Base-by-base conservation (phyloP, 2,888 invertebrate genomes). In the Hyposoter dolosus region DNA sequence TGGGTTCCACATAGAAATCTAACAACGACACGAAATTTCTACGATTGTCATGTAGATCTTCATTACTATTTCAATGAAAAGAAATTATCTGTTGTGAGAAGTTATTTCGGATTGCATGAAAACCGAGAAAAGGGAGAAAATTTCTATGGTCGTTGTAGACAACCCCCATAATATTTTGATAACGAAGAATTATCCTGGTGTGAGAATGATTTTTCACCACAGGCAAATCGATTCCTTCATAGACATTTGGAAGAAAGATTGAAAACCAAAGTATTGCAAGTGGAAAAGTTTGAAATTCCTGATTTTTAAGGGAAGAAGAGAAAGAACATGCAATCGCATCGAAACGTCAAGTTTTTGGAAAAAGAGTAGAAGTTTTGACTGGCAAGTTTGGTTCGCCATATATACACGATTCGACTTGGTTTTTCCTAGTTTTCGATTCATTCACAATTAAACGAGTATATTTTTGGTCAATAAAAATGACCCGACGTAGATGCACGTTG, bases 381-480 rank as follows among this genome's bases (percentile, higher is more conserved):
- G 23, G 10, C 12, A 23, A 43, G 23, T 45, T 69, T 69, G 12
- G 2, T 69, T 45, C 15, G 23, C 23, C 15, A n/a, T n/a, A 63
- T 69, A 7, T 45, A 5, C 68, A 17, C 45, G 68, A 47, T 45
- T 69, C 69, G 12, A 47, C 7, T 28, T 45, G 23, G 23, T 28
- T 45, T 28, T 15, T n/a, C n/a, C 15, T 45, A 47, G 28, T 69
- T 69, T 69, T 23, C 47, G 28, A 28, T 69, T 69, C 28, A 69
- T 69, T 17, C 28, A 47, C 28, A 32, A 69, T 47, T 69, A 28
- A 69, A 69, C 19, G 28, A 17, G 1, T 47, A n/a, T 15, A 23
- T 45, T 23, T 23, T 6, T 19, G 7, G 12, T 23, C 12, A 23
- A 12, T 56, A 23, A 23, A 56, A 56, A 23, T 56, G 10, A 23